Evolutionary conservation across 2,113 vertebrate species (phyloP).

Genomic region (Puma concolor): DNA sequence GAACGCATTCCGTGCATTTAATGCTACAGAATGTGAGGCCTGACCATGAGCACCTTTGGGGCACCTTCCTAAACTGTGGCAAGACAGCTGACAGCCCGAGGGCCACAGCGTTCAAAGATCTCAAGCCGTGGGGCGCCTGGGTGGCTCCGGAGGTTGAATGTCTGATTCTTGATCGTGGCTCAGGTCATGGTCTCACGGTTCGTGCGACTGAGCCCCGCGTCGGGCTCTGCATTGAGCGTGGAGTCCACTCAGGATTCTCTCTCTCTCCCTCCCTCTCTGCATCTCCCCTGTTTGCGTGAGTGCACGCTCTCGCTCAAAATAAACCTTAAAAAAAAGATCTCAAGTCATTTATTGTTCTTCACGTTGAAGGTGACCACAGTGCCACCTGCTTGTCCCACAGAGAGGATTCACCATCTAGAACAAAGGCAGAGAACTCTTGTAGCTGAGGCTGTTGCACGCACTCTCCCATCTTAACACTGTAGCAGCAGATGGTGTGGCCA

Average conservation of each 20-base stretch:
- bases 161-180: no score
- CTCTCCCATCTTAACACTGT: conserved; percentile 91
- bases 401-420: conserved; percentile 93
- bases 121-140: conserved; percentile 83
- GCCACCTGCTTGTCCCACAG: conserved; percentile 94
- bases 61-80: conserved; percentile 96
- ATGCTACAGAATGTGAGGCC: conserved; percentile 97
- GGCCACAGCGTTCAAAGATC: conserved; percentile 94
- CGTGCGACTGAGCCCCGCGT: rapidly evolving
- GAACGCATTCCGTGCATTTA: conserved; percentile 93
- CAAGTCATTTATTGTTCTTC: conserved; percentile 93
- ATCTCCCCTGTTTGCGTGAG: no score
- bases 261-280: no score
- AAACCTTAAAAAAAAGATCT: conserved; percentile 84
- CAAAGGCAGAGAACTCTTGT: conserved; percentile 95
- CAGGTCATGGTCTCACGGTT: no score
- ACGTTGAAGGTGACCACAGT: conserved; percentile 93
- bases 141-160: no score
- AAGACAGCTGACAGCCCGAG: conserved; percentile 95
- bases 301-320: no score
- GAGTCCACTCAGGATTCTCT: no score
- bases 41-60: conserved; percentile 92
- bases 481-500: conserved; percentile 95
- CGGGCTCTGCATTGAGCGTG: no score
- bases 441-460: conserved; percentile 90